phyloP scores from a whole-genome alignment of 1,140 invertebrate genomes.

The Hylyphantes graminicola region DNA sequence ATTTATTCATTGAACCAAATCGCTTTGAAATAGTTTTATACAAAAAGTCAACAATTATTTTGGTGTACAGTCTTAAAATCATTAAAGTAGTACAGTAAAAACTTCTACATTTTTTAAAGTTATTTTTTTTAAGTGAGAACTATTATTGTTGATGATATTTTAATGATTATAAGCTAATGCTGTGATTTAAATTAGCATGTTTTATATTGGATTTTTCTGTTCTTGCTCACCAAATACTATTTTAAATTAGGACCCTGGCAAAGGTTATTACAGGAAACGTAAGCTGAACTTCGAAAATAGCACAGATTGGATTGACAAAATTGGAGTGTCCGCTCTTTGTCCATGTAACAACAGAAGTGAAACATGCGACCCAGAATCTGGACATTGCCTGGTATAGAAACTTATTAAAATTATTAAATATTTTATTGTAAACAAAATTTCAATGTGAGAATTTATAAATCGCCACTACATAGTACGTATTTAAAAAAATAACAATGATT shows the following conservation, averaged over 20 bases:
- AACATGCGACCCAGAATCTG: slow-evolving; percentile 85
- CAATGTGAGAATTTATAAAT: background rate
- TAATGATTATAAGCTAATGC: no score
- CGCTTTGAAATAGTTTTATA: no score
- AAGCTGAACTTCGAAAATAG: slow-evolving; percentile 70
- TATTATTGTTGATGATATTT: no score
- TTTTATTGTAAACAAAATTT: background rate
- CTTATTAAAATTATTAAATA: background rate
- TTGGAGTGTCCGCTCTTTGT: slow-evolving; percentile 84
- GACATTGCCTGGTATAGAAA: slow-evolving; percentile 80
- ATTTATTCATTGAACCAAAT: no score
- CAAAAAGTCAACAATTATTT: no score
- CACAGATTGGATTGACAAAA: slow-evolving; percentile 77
- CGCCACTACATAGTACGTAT: background rate
- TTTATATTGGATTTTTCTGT: no score
- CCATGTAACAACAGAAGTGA: slow-evolving; percentile 83
- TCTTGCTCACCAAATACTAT: background rate
- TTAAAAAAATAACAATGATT: background rate
- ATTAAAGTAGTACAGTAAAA: no score
- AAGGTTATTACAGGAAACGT: slow-evolving; percentile 84
- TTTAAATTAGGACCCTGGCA: slow-evolving; percentile 75
- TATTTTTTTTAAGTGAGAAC: no score
- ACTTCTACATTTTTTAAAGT: no score
- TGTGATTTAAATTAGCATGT: no score
- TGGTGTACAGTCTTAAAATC: no score